Conservation (phyloP, 2,888 invertebrate species). For the Amblyjoppa proteus region DNA sequence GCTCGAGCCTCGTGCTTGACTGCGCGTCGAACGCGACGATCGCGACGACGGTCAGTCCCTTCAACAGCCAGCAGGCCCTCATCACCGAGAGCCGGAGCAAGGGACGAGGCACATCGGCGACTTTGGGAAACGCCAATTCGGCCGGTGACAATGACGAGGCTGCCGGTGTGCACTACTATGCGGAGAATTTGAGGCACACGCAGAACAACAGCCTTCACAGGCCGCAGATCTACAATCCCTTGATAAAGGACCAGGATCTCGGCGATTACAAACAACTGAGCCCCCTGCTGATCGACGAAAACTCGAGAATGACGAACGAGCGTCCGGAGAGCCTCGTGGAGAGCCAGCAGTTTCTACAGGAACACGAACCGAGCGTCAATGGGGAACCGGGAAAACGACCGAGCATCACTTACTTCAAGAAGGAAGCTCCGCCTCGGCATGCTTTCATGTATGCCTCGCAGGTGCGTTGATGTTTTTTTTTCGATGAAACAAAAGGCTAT, state of each 20-base stretch:
- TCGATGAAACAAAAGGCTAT: not conserved
- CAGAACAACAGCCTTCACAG: slow-evolving; percentile 72
- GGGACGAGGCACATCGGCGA: slow-evolving; percentile 5
- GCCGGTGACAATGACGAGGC: slow-evolving; percentile 15
- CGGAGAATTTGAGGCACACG: slow-evolving; percentile 80
- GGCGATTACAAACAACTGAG: slow-evolving; percentile 80
- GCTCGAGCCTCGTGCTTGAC: slow-evolving; percentile 78
- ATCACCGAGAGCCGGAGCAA: slow-evolving; percentile 57
- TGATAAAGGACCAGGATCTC: slow-evolving; percentile 71
- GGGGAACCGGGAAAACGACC: slow-evolving; percentile 27
- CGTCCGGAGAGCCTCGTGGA: slow-evolving; percentile 32
- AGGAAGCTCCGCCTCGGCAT: slow-evolving; percentile 10
- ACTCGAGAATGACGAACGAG: slow-evolving; percentile 61
- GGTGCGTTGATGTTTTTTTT: slow-evolving; percentile 55
- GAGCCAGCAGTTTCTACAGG: slow-evolving; percentile 68
- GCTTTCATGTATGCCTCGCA: slow-evolving; percentile 54
- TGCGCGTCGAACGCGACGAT: slow-evolving; percentile 83
- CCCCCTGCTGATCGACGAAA: slow-evolving; percentile 71
- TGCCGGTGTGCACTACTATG: slow-evolving; percentile 78
- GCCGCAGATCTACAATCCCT: slow-evolving; percentile 78
- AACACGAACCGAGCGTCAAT: slow-evolving; percentile 60
- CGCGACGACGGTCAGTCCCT: slow-evolving; percentile 81
- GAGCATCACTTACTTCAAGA: slow-evolving; percentile 27
- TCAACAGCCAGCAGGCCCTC: slow-evolving; percentile 82
- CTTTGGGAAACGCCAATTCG: slow-evolving; percentile 21